These are phyloP conservation scores for Ormyrus labotus DNA, from an alignment of 2,888 invertebrate species.

Conservation along the genomic window DNA sequence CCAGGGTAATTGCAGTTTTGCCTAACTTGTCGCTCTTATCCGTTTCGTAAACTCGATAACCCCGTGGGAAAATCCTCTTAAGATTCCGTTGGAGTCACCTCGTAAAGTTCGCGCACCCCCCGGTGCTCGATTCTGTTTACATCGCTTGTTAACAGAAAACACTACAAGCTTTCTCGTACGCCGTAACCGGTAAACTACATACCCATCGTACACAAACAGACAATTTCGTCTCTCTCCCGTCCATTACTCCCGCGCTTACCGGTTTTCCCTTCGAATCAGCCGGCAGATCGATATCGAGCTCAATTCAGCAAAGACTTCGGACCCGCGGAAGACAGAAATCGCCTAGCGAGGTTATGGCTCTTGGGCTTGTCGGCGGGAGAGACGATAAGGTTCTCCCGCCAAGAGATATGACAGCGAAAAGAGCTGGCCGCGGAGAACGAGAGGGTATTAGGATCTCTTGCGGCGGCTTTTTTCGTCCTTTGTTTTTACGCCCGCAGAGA, in stretches of 20 bases:
- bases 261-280: too few species aligned
- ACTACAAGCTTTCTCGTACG: background rate
- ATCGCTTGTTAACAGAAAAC: constrained; percentile 14
- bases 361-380: too few species aligned
- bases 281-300: too few species aligned
- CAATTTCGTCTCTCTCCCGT: background rate
- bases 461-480: background rate
- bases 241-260: too few species aligned
- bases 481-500: background rate
- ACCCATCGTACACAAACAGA: background rate
- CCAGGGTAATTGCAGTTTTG: background rate
- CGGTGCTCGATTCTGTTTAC: constrained; percentile 19
- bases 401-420: too few species aligned
- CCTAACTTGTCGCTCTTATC: background rate
- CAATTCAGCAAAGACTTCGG: too few species aligned
- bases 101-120: constrained; percentile 8
- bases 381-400: too few species aligned
- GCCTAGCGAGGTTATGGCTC: too few species aligned
- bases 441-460: too few species aligned
- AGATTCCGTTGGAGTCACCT: background rate
- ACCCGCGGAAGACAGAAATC: too few species aligned
- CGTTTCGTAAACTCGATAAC: background rate
- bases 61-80: constrained; percentile 4
- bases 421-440: too few species aligned
- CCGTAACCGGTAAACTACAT: background rate